Percentiles rank a stretch among this genome's conserved stretches.
Conservation (phyloP, 2,113 vertebrate genomes). For the Neogobius melanostomus region DNA sequence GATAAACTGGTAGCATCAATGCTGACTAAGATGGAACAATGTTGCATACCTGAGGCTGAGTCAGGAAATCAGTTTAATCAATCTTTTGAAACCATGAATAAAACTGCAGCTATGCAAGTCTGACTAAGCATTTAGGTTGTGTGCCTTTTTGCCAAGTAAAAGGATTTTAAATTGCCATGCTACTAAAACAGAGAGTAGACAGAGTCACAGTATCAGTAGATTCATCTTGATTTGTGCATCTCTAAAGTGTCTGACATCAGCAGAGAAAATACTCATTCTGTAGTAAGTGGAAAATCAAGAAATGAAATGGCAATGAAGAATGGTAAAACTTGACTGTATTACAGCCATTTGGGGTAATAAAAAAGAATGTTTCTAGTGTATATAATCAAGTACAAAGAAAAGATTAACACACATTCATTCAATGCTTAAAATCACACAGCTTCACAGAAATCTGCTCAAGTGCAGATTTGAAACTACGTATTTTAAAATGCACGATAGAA, state of each 20-base stretch:
- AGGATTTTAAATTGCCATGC: neutral
- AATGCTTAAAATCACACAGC: no score
- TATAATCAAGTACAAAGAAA: no score
- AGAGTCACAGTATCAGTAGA: neutral
- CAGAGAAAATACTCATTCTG: neutral
- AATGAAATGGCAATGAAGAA: no score
- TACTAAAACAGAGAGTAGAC: neutral
- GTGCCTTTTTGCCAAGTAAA: neutral
- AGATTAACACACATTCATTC: no score
- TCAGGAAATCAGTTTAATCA: constrained; percentile 18
- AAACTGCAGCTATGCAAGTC: constrained; percentile 3
- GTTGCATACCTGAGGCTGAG: constrained; percentile 28
- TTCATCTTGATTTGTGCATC: constrained; percentile 4
- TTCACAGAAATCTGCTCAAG: no score
- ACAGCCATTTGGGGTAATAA: neutral
- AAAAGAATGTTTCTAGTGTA: neutral
- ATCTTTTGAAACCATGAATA: constrained; percentile 9
- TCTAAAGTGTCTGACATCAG: neutral
- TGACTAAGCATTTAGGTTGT: constrained; percentile 9
- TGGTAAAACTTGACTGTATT: neutral
- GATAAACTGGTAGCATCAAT: constrained; percentile 38
- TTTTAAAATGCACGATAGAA: neutral
- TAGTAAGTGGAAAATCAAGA: no score
- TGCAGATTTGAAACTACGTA: no score
- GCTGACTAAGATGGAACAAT: constrained; percentile 25